Evolutionary conservation across 1,140 invertebrate species (phyloP), one percentile per base, ranked within the genome.

Genomic region (Drosophila pruinosa): DNA sequence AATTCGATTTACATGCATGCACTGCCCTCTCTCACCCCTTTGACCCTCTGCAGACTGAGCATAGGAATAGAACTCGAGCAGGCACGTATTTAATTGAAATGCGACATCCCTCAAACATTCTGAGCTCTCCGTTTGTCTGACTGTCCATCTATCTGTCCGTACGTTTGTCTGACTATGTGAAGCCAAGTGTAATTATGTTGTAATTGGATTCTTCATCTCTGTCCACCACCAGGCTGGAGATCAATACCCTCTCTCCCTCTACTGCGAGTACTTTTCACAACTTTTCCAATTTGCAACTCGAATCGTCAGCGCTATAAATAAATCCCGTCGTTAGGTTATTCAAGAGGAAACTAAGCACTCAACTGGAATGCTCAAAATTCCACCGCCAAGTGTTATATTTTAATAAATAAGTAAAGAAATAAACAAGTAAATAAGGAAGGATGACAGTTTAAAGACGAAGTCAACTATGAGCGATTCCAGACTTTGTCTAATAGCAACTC

Each of bases 121-220:
- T 19, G 6, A 10, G n/a, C 26, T 28, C 26, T 28, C 26, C 8
- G 26, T 28, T 5, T 6, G 26, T 28, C 26, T 28, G 7, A 15
- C 22, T 45, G 47, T 14, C 4, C 12, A 38, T 48, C 14, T 17
- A 6, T 47, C 26, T 48, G 41, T 14, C 3, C 4, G 14, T 62
- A 26, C 39, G 47, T 28, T 17, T 31, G 28, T 38, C 2, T 22
- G 28, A n/a, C 28, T 28, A 14, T 31, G 12, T 50, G 10, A 10
- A 62, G 17, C n/a, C 58, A 78, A 62, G 69, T 78, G 75, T 78
- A 62, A 79, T 63, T 65, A 74, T 64, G 61, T 71, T 79, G 59
- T 79, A 67, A 79, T 69, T 65, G 62, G 52, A 48, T 48, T 52
- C 34, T 45, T 50, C 15, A 14, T 39, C 43, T 41, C 22, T 39